These are phyloP conservation scores for Agonopterix heracliana DNA, from an alignment of 2,888 invertebrate species.

Conservation along the genomic window DNA sequence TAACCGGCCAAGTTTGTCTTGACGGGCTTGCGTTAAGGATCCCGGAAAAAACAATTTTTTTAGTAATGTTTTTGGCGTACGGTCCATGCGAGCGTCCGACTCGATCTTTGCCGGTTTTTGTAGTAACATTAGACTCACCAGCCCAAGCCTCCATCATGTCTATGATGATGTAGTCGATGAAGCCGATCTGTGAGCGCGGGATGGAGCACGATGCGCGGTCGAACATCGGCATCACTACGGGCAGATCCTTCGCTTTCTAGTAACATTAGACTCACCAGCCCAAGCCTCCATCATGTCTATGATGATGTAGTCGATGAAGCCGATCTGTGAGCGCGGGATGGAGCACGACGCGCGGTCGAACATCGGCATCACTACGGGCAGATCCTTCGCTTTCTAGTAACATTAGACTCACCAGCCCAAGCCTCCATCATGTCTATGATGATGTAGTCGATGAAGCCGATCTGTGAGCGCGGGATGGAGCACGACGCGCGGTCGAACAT, in stretches of 20 bases:
- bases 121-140: too few relatives aligned
- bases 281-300: conserved; percentile 98
- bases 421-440: conserved; percentile 98
- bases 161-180: conserved; percentile 97
- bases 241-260: conserved; percentile 86
- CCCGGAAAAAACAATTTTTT: too few relatives aligned
- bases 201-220: conserved; percentile 96
- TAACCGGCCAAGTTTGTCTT: too few relatives aligned
- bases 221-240: conserved; percentile 99
- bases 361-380: conserved; percentile 99
- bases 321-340: conserved; percentile 97
- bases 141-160: conserved; percentile 99
- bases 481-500: conserved; percentile 96
- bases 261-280: conserved; percentile 92
- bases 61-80: too few relatives aligned
- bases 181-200: conserved; percentile 97
- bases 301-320: conserved; percentile 98
- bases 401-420: conserved; percentile 94
- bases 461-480: conserved; percentile 98
- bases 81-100: too few relatives aligned
- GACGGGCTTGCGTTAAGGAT: too few relatives aligned
- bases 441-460: conserved; percentile 98
- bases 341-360: conserved; percentile 96
- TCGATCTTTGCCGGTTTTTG: too few relatives aligned
- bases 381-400: conserved; percentile 87